Evolutionary conservation across 2,113 vertebrate genomes (phyloP), one percentile per base, ranked within the genome.

Genomic region (Spermophilus dauricus): DNA sequence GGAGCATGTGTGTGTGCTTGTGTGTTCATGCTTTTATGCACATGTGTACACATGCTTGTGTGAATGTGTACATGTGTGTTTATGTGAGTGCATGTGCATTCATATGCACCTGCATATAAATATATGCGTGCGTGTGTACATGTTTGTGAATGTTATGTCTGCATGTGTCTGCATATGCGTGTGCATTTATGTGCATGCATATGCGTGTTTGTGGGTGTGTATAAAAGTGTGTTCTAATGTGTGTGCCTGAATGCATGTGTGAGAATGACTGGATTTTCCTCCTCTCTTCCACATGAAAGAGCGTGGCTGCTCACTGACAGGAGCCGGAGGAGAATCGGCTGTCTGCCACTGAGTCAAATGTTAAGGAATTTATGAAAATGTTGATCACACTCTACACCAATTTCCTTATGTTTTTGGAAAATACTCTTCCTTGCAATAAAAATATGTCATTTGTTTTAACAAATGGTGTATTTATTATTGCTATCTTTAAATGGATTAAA

Each of bases 141-240:
- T 63, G 24, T 4, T 63, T 63, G 24, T 28, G 61, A 28, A 28
- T 63, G 9, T 61, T 22, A 10, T 61, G 8, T 61, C 22, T 61
- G 22, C 2, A 26, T 61, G 58, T 61, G 58, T 51, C 13, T 14
- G 10, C 10, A 51, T 51, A 14, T 61, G 58, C 26, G 8, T 61
- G 22, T 9, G 7, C 24, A 2, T 4, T 0, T 61, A 9, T 9
- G 9, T 24, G 9, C 9, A 8, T 24, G 7, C 7, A 26, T 61
- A 6, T 61, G 58, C 24, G 8, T 61, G 7, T 24, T 24, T 58
- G 20, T 58, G 18, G 7, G 56, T 45, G 42, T 45, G 42, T 45
- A 45, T 45, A 45, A 45, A 45, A 45, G 42, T 45, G 42, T 45
- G 42, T 45, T 56, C 16, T 51, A 14, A 12, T 11, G 51, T 51